phyloP scores from a whole-genome alignment of 92 coral and sea anemone genomes.

The Isaurus tuberculatus region DNA sequence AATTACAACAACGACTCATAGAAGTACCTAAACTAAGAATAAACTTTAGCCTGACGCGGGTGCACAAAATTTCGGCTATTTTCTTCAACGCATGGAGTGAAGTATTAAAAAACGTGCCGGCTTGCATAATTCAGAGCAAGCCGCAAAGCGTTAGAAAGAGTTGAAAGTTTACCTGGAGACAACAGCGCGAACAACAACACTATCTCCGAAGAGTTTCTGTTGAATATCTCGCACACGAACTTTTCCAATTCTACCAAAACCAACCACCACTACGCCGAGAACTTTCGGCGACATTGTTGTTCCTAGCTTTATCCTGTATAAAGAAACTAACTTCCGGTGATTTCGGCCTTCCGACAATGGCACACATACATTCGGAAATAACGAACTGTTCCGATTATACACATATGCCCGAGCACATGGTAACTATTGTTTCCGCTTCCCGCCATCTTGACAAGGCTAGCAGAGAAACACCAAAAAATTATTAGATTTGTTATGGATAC shows the following conservation, averaged over 20 bases:
- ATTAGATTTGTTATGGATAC: slow-evolving; percentile 8
- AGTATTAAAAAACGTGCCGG: neutral
- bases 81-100: neutral
- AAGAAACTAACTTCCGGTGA: neutral
- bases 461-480: neutral
- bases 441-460: slow-evolving; percentile 36
- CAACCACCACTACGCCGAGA: slow-evolving; percentile 78
- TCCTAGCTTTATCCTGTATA: neutral
- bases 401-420: slow-evolving; percentile 35
- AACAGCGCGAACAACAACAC: slow-evolving; percentile 64
- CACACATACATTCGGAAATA: neutral
- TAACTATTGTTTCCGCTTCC: slow-evolving; percentile 48
- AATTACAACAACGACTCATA: too few species aligned
- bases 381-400: slow-evolving; percentile 23
- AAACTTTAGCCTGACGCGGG: too few species aligned
- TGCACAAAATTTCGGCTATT: too few species aligned
- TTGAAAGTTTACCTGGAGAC: slow-evolving; percentile 72
- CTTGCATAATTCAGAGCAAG: neutral
- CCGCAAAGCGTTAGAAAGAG: neutral
- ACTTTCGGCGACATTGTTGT: slow-evolving; percentile 43
- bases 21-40: too few species aligned
- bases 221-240: slow-evolving; percentile 80
- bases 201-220: slow-evolving; percentile 77
- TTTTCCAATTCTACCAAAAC: slow-evolving; percentile 80
- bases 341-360: slow-evolving; percentile 7